These are phyloP conservation scores for Ophiodon elongatus DNA, from an alignment of 2,113 vertebrate genomes.

Conservation along the genomic window DNA sequence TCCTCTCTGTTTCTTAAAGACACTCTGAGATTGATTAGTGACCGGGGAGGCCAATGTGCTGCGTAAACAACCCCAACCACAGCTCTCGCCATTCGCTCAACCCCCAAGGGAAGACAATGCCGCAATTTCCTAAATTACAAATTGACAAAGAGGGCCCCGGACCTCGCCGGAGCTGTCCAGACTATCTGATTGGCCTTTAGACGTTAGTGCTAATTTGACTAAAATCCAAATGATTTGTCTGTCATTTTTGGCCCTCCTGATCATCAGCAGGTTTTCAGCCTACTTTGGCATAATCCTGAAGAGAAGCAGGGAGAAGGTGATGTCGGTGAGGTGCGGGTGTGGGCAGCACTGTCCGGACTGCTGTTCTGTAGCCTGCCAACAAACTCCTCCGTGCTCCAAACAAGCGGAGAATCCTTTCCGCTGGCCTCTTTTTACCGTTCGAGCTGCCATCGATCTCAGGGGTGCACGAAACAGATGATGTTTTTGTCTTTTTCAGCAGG, in stretches of 20 bases:
- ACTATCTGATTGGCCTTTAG: slow-evolving; percentile 40
- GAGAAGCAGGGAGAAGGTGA: slow-evolving; percentile 28
- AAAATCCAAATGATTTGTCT: slow-evolving; percentile 58
- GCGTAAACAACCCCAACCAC: slow-evolving; percentile 64
- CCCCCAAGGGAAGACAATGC: slow-evolving; percentile 72
- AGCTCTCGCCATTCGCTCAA: slow-evolving; percentile 44
- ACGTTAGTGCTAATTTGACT: slow-evolving; percentile 67
- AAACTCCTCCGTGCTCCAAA: slow-evolving; percentile 11
- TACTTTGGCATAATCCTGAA: neutral
- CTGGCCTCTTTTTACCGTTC: slow-evolving; percentile 51
- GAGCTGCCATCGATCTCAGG: slow-evolving; percentile 66
- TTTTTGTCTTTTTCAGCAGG: slow-evolving; percentile 71
- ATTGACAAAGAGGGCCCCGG: slow-evolving; percentile 73
- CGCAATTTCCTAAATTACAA: slow-evolving; percentile 79
- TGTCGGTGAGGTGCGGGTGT: slow-evolving; percentile 15
- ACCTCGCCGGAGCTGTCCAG: slow-evolving; percentile 24
- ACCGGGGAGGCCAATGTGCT: slow-evolving; percentile 69
- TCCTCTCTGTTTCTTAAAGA: slow-evolving; percentile 34
- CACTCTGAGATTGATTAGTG: slow-evolving; percentile 65
- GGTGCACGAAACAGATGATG: slow-evolving; percentile 63
- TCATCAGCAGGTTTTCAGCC: slow-evolving; percentile 41
- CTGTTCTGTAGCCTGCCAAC: neutral
- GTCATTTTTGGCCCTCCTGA: slow-evolving; percentile 40
- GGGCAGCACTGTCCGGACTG: neutral
- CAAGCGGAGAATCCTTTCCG: slow-evolving; percentile 56